phyloP scores from a whole-genome alignment of 2,888 invertebrate species.

The Rhorus exstirpatorius region DNA sequence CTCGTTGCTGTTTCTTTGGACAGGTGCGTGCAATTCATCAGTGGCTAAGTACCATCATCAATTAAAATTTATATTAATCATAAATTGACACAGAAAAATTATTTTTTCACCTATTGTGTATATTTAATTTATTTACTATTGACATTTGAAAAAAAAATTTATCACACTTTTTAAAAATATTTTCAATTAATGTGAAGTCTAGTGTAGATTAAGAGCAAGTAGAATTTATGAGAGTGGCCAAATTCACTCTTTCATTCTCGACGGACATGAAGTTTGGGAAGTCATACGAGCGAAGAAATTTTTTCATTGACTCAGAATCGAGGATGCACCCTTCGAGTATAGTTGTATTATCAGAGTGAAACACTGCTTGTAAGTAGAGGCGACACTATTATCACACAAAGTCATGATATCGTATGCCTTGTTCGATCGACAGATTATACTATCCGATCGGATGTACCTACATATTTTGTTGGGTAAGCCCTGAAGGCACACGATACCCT shows the following conservation, averaged over 20 bases:
- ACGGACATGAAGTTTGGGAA: slow-evolving; percentile 7
- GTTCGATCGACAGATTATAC: neutral
- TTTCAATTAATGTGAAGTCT: neutral
- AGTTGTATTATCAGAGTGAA: slow-evolving; percentile 11
- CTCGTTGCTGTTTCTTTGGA: slow-evolving; percentile 97
- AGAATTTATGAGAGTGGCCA: slow-evolving; percentile 44
- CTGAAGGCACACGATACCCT: neutral
- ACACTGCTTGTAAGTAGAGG: neutral
- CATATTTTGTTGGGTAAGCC: neutral
- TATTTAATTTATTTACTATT: too few species aligned
- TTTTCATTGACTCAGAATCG: neutral
- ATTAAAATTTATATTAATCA: slow-evolving; percentile 3
- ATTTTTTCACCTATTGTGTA: slow-evolving; percentile 1
- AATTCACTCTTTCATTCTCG: slow-evolving; percentile 27
- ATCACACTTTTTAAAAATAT: neutral
- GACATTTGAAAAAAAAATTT: too few species aligned
- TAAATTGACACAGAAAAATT: slow-evolving; percentile 9
- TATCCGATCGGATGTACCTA: neutral
- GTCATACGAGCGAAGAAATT: slow-evolving; percentile 8
- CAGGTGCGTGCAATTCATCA: slow-evolving; percentile 89
- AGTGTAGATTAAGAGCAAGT: neutral
- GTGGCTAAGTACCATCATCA: neutral
- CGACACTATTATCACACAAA: neutral
- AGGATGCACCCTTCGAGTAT: slow-evolving; percentile 3
- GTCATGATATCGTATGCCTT: neutral